phyloP scores from a whole-genome alignment of 2,888 invertebrate species.

The Thymelicus acteon region DNA sequence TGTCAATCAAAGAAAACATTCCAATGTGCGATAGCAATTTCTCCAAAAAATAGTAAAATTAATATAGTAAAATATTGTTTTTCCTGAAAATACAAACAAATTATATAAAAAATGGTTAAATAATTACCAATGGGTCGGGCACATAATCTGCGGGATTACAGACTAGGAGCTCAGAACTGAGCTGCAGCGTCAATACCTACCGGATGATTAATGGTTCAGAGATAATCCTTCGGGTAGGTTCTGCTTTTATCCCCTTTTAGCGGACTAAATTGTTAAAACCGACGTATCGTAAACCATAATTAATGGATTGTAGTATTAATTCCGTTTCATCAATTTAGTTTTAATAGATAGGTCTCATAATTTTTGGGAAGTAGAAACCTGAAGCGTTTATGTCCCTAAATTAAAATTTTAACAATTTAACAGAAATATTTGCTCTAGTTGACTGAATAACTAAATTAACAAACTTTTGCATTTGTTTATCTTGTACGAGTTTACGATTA shows the following conservation, averaged over 20 bases:
- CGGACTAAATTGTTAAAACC: slow-evolving; percentile 23
- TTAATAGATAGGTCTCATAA: too few species aligned
- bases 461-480: too few species aligned
- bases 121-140: slow-evolving; percentile 47
- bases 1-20: too few species aligned
- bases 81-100: neutral
- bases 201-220: slow-evolving; percentile 69
- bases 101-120: slow-evolving; percentile 33
- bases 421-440: too few species aligned
- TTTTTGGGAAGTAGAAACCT: too few species aligned
- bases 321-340: neutral
- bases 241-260: slow-evolving; percentile 46
- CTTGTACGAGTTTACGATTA: too few species aligned
- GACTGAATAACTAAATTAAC: too few species aligned
- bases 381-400: too few species aligned
- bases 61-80: neutral
- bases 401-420: too few species aligned
- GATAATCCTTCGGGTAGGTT: slow-evolving; percentile 61
- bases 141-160: slow-evolving; percentile 60
- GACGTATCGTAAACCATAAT: slow-evolving; percentile 4
- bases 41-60: too few species aligned
- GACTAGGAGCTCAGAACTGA: slow-evolving; percentile 51
- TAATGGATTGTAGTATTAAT: slow-evolving; percentile 16
- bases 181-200: slow-evolving; percentile 60
- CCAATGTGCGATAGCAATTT: too few species aligned